A percentile compares a stretch with the other conserved stretches of the same genome.
Evolutionary conservation across 2,113 vertebrate genomes (phyloP).

Genomic region (Atlantisia rogersi): DNA sequence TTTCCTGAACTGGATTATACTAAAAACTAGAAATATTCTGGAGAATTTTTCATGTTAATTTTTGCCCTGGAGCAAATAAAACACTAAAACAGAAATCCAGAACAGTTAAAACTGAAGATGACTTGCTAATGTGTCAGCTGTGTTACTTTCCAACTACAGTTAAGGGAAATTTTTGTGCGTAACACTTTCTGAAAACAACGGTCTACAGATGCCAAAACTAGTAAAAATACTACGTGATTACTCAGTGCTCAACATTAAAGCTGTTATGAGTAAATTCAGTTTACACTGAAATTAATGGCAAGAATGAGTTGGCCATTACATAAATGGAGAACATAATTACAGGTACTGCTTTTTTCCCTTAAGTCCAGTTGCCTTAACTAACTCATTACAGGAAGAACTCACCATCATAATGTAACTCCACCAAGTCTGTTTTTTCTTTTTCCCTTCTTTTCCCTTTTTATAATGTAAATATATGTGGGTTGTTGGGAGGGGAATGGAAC

Average conservation of each 20-base stretch:
- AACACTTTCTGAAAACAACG: neutral
- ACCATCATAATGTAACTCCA: conserved; percentile 70
- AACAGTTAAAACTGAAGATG: neutral
- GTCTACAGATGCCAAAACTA: neutral
- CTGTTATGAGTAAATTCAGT: neutral
- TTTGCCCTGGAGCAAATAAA: neutral
- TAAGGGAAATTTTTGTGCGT: neutral
- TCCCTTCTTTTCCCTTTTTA: neutral
- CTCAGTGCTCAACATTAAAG: neutral
- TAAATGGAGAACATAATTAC: conserved; percentile 15
- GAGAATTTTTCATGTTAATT: neutral
- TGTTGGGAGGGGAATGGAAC: neutral
- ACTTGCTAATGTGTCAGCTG: neutral
- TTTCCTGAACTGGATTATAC: neutral
- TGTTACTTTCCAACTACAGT: neutral
- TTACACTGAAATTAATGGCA: neutral
- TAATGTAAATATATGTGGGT: neutral
- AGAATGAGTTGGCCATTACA: neutral
- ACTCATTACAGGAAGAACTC: conserved; percentile 62
- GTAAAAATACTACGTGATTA: neutral
- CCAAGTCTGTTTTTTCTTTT: conserved; percentile 63
- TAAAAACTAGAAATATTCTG: neutral
- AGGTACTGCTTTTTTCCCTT: conserved; percentile 59
- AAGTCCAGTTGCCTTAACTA: conserved; percentile 47
- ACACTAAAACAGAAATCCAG: neutral